phyloP scores from a whole-genome alignment of 2,113 vertebrate species.

The Cavia porcellus region DNA sequence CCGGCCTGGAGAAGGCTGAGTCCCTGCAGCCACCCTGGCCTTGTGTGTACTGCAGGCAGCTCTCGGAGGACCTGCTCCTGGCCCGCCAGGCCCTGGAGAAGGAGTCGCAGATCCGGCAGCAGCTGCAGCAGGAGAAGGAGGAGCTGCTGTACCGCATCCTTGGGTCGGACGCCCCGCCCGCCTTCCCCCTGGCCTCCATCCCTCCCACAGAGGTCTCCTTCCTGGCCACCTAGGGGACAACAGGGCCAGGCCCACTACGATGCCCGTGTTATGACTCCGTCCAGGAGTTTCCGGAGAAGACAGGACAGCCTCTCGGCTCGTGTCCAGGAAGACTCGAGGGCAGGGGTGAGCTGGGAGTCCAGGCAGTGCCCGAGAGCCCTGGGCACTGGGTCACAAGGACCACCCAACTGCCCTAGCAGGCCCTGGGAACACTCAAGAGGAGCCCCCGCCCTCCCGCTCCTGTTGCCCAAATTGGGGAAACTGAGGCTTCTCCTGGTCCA shows the following conservation, averaged over 20 bases:
- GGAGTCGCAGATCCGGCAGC: slow-evolving; percentile 87
- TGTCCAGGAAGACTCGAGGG: background rate
- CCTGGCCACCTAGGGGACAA: slow-evolving; percentile 82
- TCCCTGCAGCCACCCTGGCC: background rate
- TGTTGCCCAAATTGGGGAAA: background rate
- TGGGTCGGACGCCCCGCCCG: slow-evolving; percentile 84
- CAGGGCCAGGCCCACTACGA: accelerated
- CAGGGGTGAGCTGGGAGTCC: background rate
- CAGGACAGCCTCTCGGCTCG: background rate
- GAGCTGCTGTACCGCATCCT: slow-evolving; percentile 93
- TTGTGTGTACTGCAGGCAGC: slow-evolving; percentile 87
- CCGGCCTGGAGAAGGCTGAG: background rate
- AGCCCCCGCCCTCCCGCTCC: background rate
- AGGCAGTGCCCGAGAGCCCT: background rate
- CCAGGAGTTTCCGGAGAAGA: slow-evolving; percentile 38
- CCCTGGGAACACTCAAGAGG: background rate
- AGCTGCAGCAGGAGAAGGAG: slow-evolving; percentile 93
- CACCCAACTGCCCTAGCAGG: background rate
- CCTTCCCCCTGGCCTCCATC: slow-evolving; percentile 85
- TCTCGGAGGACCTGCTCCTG: slow-evolving; percentile 91
- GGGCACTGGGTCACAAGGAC: background rate
- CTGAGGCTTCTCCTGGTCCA: background rate
- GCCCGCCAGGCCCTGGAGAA: slow-evolving; percentile 91
- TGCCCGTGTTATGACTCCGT: background rate
- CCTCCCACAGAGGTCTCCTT: slow-evolving; percentile 82